Evolutionary conservation across 2,797 vertebrate genomes (phyloP).

Genomic region (Melanotaenia boesemani): DNA sequence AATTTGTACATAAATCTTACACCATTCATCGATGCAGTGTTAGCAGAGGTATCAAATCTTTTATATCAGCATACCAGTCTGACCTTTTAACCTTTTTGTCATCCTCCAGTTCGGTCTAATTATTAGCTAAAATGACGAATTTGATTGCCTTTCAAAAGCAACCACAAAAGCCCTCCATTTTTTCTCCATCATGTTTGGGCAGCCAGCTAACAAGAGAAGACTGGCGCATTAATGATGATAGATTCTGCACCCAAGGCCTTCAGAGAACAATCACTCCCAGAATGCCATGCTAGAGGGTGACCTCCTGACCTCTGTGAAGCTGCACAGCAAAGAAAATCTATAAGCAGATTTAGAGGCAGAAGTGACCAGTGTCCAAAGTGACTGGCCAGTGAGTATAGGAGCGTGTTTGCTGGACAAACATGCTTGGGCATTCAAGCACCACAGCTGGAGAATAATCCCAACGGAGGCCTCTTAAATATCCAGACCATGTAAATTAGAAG

Average conservation of each 20-base stretch:
- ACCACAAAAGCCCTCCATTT: slow-evolving; percentile 85
- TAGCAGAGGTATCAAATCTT: slow-evolving; percentile 70
- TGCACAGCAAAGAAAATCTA: slow-evolving; percentile 92
- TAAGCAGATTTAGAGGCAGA: slow-evolving; percentile 90
- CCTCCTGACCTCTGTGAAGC: slow-evolving; percentile 93
- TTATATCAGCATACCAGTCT: slow-evolving; percentile 81
- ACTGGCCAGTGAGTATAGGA: slow-evolving; percentile 63
- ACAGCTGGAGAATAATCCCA: slow-evolving; percentile 77
- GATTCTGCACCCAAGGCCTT: slow-evolving; percentile 90
- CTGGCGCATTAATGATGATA: slow-evolving; percentile 97
- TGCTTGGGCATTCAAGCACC: slow-evolving; percentile 48
- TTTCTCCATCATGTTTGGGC: slow-evolving; percentile 87
- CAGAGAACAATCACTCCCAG: slow-evolving; percentile 93
- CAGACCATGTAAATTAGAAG: slow-evolving; percentile 60
- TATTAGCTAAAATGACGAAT: slow-evolving; percentile 95
- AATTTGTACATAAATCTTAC: slow-evolving; percentile 1
- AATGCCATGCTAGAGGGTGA: slow-evolving; percentile 90
- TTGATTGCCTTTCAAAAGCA: slow-evolving; percentile 91
- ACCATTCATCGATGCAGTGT: slow-evolving; percentile 1
- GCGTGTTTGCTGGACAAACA: slow-evolving; percentile 83
- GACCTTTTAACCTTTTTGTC: slow-evolving; percentile 85
- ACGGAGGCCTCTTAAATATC: slow-evolving; percentile 71
- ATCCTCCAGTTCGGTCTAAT: slow-evolving; percentile 89
- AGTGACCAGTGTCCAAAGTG: slow-evolving; percentile 76
- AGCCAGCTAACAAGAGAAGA: slow-evolving; percentile 88